Evolutionary conservation across 2,797 vertebrate genomes (phyloP).

Genomic region (Trachurus trachurus): DNA sequence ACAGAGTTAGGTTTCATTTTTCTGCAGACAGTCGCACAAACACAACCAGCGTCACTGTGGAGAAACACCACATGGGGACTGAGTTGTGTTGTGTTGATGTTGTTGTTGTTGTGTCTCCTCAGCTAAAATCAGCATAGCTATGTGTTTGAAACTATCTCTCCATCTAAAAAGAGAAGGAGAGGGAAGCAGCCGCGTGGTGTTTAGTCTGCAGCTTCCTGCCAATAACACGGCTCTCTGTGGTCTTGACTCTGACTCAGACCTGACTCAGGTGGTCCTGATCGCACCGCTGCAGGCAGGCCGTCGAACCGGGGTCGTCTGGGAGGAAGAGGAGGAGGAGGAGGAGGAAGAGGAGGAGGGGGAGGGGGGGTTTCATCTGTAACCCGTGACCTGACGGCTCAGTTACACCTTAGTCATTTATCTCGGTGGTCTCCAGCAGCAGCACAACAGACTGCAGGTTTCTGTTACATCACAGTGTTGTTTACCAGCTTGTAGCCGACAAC

Average conservation of each 20-base stretch:
- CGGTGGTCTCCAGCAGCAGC: conserved; percentile 33
- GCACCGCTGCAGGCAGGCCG: conserved; percentile 35
- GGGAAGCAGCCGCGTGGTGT: conserved; percentile 41
- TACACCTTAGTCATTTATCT: conserved; percentile 43
- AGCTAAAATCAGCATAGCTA: conserved; percentile 23
- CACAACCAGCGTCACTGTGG: conserved; percentile 5
- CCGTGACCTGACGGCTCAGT: conserved; percentile 36
- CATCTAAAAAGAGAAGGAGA: conserved; percentile 36
- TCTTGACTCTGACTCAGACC: conserved; percentile 60
- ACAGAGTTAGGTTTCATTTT: conserved; percentile 3
- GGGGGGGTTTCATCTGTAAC: conserved; percentile 16
- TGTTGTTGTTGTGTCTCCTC: background rate
- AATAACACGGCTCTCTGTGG: conserved; percentile 52
- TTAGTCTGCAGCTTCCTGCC: conserved; percentile 52
- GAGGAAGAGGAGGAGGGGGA: background rate
- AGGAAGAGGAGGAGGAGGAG: background rate
- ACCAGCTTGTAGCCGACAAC: too few relatives aligned
- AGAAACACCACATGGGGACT: conserved; percentile 11
- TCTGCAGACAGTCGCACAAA: background rate
- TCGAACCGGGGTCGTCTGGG: conserved; percentile 5
- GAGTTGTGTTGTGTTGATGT: background rate
- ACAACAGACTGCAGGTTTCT: conserved; percentile 33
- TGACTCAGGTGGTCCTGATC: conserved; percentile 55
- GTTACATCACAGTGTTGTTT: background rate
- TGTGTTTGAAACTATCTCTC: conserved; percentile 45